Conservation (phyloP, 2,888 invertebrate species). For the Byasa hedistus region DNA sequence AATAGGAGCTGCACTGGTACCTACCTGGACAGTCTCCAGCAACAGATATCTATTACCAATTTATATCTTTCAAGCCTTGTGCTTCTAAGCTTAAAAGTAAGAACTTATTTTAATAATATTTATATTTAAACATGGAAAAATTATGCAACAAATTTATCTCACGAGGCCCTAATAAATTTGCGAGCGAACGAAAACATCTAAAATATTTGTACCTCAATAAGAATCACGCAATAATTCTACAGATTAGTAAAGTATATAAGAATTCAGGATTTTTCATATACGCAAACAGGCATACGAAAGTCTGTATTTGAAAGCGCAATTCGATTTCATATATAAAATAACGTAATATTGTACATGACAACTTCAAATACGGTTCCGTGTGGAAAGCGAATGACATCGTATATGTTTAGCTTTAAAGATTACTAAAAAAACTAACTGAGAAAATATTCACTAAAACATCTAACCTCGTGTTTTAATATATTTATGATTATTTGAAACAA, state of each 20-base stretch:
- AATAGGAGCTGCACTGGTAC: no score
- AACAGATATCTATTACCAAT: no score
- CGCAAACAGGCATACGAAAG: background rate
- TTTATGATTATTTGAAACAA: background rate
- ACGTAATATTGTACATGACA: background rate
- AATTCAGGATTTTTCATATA: background rate
- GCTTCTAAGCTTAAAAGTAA: no score
- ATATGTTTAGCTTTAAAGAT: background rate
- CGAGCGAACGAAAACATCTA: background rate
- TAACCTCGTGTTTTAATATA: background rate
- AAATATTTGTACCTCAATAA: background rate
- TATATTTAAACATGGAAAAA: no score
- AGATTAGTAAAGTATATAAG: background rate
- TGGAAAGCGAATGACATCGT: background rate
- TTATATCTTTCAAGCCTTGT: no score
- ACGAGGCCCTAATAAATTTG: background rate
- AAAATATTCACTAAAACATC: background rate
- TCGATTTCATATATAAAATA: background rate
- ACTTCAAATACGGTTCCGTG: background rate
- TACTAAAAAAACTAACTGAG: background rate
- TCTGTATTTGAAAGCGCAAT: conserved; percentile 1
- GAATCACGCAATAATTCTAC: background rate
- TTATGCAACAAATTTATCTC: no score
- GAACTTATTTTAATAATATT: no score
- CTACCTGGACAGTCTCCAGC: no score